phyloP scores from a whole-genome alignment of 2,888 invertebrate species.

The Syrphus vitripennis region DNA sequence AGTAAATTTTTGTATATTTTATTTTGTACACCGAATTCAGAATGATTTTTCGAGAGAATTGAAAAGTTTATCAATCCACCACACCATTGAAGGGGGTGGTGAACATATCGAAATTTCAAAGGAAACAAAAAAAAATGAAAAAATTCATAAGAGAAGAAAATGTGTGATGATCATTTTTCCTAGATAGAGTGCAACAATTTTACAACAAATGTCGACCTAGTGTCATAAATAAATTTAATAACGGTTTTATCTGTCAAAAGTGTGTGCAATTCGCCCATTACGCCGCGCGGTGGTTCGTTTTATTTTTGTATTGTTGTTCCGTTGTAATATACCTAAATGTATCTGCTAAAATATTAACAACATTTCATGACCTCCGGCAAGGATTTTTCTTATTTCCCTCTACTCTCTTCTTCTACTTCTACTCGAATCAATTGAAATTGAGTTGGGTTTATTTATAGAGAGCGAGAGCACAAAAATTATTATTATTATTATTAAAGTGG shows the following conservation, averaged over 20 bases:
- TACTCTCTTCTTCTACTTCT: background rate
- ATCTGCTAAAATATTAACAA: background rate
- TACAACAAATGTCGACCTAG: background rate
- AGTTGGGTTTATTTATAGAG: conserved; percentile 23
- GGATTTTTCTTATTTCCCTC: conserved; percentile 17
- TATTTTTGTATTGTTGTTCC: no score
- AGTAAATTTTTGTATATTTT: background rate
- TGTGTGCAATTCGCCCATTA: conserved; percentile 1
- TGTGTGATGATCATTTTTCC: conserved; percentile 65
- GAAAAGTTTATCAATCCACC: background rate
- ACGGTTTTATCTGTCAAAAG: conserved; percentile 10
- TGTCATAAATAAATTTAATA: background rate
- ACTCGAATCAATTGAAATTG: conserved; percentile 8
- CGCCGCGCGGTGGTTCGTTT: background rate
- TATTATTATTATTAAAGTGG: conserved; percentile 43
- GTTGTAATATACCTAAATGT: background rate
- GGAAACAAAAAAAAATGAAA: background rate
- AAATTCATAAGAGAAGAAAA: conserved; percentile 19
- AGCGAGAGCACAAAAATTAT: conserved; percentile 2
- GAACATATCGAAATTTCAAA: background rate
- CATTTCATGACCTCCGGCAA: conserved; percentile 57
- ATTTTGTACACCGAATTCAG: background rate
- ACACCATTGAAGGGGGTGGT: background rate
- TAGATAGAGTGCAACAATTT: conserved; percentile 26
- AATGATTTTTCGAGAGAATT: conserved; percentile 7